These are phyloP conservation scores for Tridacna gigas DNA, from an alignment of 2,888 invertebrate species.

Conservation along the genomic window DNA sequence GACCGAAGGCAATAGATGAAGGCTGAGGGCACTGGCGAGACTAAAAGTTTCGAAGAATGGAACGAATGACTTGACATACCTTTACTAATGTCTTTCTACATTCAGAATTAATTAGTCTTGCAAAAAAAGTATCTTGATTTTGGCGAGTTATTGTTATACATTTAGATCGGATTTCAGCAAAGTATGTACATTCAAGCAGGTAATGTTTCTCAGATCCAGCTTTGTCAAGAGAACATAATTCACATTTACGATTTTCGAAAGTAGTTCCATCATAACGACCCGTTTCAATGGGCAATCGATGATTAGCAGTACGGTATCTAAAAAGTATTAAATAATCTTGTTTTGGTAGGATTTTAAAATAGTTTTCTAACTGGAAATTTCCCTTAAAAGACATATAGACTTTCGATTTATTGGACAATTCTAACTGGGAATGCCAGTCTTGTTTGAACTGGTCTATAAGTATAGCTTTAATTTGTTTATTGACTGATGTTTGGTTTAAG, in stretches of 20 bases:
- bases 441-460: slow-evolving; percentile 15
- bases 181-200: slow-evolving; percentile 10
- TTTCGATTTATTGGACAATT: slow-evolving; percentile 1
- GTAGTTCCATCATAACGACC: slow-evolving; percentile 11
- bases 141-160: not conserved
- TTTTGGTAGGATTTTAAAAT: not conserved
- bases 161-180: not conserved
- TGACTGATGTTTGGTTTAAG: not conserved
- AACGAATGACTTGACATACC: not conserved
- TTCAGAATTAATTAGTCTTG: not conserved
- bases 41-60: no score
- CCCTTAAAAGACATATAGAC: slow-evolving; percentile 1
- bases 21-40: no score
- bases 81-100: not conserved
- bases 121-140: not conserved
- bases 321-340: not conserved
- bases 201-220: slow-evolving; percentile 17
- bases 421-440: not conserved
- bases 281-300: slow-evolving; percentile 19
- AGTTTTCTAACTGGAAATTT: not conserved
- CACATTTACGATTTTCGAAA: not conserved
- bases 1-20: not conserved
- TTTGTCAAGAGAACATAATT: not conserved
- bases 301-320: slow-evolving; percentile 14
- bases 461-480: not conserved